Base-by-base conservation (phyloP, 2,888 invertebrate species). In the Rhabditoides inermis region DNA sequence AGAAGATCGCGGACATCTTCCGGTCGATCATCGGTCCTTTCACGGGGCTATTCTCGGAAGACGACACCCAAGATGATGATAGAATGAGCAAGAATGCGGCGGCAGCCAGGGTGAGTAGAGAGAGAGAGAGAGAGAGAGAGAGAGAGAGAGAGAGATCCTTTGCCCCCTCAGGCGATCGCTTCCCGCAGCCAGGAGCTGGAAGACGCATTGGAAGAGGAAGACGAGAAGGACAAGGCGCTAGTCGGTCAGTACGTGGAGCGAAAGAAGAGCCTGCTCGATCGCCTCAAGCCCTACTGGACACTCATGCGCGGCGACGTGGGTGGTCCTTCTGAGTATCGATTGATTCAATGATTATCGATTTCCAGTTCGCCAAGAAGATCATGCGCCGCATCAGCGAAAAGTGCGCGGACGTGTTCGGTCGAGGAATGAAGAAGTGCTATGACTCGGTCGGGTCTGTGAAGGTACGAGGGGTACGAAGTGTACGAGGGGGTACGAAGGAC, bases 371-470 rank as follows among this genome's bases (percentile, higher is more conserved):
- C 2, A 55, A 56, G 35, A 59, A 57, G n/a, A 56, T 66, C 15
- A 59, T 56, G 2, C 44, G 50, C 2, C 53, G 70, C 26, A 56
- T 70, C 50, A 53, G 57, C 3, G 55, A 56, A 25, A 65, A 65
- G 23, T 73, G 72, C 57, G 56, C 66, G 30, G 61, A 68, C 44
- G 61, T 70, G 47, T 70, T 65, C 52, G 58, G 58, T 7, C 58
- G 56, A 40, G 66, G 70, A 37, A 57, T 68, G 7, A 58, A 61
- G 6, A 54, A 61, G n/a, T 73, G 72, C 44, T 48, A 65, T 51
- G 60, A 59, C 30, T 46, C 39, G 25, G 49, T 63, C 27, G 52
- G 49, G 5, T 52, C 55, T 18, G 28, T 49, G 12, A 61, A 61
- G 45, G 61, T 61, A 12, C n/a, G 20, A n/a, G n/a, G n/a, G n/a